Evolutionary conservation across 2,113 vertebrate genomes (phyloP), one percentile per base, ranked within the genome.

Genomic region (Phalacrocorax pelagicus): DNA sequence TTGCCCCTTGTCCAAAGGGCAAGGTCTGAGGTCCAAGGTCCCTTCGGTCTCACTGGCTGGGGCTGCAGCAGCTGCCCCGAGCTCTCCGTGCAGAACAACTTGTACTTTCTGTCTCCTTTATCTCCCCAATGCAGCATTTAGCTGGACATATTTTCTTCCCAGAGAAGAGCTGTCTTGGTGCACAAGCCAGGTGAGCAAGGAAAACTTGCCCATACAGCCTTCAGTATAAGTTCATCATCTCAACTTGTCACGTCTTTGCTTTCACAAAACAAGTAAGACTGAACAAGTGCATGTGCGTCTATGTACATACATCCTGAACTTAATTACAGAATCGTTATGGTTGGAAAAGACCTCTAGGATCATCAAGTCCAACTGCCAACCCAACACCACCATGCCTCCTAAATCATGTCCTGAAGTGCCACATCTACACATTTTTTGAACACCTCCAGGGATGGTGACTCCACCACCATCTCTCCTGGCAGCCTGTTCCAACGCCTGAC

Each of bases 31-130:
- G 42, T 44, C 42, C 42, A 15, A 44, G 18, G 51, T 38, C 21
- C 34, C 27, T 24, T 13, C 2, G 2, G 32, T 5, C 77, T 65
- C 0, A 0, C 21, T 42, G 32, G n/a, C 18, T 10, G 3, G 18
- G 77, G 38, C 51, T 49, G n/a, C 62, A 44, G 73, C 57, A 83
- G 52, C 36, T 0, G 0, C 40, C 57, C 16, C 0, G 0, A 69
- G 63, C 54, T 69, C 55, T 23, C 36, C 3, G 2, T 46, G 46
- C 17, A 79, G 27, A 81, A 62, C 30, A 70, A 20, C 32, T 36
- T 29, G 46, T 27, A 46, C 42, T 26, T 73, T 36, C 34, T 40
- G 10, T 7, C 5, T 5, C 36, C 46, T 34, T 27, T 7, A 61
- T 12, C 40, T 9, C 29, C 23, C 11, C 46, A 57, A 0, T 9